Percentiles rank a stretch among this genome's conserved stretches.
Conservation (phyloP, 1,140 invertebrate species). For the Periplaneta americana region DNA sequence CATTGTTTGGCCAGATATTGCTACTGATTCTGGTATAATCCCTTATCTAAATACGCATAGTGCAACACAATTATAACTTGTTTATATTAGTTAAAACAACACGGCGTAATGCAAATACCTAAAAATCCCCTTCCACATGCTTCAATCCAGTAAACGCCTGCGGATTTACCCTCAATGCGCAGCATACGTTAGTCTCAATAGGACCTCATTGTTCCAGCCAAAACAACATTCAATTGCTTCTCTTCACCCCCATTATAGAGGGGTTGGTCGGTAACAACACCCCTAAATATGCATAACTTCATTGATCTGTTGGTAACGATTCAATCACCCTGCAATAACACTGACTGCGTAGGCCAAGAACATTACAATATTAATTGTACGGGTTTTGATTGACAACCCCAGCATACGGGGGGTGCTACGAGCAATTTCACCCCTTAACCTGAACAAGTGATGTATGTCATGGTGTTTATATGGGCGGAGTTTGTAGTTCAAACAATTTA, state of each 20-base stretch:
- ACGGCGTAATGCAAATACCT: background rate
- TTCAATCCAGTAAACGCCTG: background rate
- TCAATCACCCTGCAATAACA: background rate
- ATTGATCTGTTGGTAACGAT: background rate
- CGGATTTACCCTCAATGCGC: background rate
- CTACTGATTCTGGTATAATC: background rate
- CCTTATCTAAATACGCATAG: background rate
- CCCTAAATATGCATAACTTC: background rate
- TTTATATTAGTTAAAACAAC: background rate
- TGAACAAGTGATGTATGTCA: background rate
- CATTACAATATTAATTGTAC: background rate
- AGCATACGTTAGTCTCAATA: background rate
- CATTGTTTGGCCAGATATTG: background rate
- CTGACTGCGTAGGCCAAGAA: background rate
- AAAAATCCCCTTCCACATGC: background rate
- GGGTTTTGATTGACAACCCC: background rate
- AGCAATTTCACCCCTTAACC: background rate
- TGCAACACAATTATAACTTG: background rate
- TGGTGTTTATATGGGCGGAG: background rate
- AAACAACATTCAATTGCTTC: background rate
- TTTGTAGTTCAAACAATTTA: background rate
- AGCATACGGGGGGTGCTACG: background rate
- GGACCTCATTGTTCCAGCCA: background rate
- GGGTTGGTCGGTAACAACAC: background rate
- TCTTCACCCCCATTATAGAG: background rate